phyloP scores from a whole-genome alignment of 2,888 invertebrate genomes.

The Cosmia pyralina region DNA sequence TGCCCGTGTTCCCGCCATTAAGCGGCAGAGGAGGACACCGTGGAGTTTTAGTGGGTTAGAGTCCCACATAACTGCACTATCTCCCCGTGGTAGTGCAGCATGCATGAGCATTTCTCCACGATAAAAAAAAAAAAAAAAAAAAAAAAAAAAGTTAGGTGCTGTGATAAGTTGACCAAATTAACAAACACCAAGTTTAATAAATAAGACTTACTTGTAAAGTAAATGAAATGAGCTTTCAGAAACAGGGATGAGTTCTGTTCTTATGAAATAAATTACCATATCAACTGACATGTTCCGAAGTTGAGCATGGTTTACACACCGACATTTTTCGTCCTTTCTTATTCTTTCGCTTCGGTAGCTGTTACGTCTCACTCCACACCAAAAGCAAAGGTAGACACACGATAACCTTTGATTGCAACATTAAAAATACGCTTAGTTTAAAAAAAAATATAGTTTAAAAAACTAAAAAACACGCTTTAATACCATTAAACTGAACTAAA shows the following conservation, averaged over 20 bases:
- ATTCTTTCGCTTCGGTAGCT: too few relatives aligned
- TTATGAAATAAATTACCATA: neutral
- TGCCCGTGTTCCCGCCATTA: too few relatives aligned
- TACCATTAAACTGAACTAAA: too few relatives aligned
- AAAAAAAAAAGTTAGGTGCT: too few relatives aligned
- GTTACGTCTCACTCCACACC: neutral
- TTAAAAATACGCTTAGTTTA: neutral
- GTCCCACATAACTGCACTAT: too few relatives aligned
- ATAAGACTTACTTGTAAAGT: neutral
- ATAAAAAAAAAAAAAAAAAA: too few relatives aligned
- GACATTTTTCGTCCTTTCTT: neutral
- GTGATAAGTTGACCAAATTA: neutral
- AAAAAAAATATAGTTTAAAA: too few relatives aligned
- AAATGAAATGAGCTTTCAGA: neutral
- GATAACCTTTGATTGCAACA: neutral
- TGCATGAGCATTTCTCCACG: too few relatives aligned
- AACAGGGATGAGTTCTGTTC: neutral
- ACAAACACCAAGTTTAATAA: neutral
- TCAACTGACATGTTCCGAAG: neutral
- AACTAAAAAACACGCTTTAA: too few relatives aligned
- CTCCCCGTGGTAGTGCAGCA: too few relatives aligned
- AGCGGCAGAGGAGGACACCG: too few relatives aligned
- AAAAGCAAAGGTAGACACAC: neutral
- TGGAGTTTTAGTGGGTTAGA: too few relatives aligned
- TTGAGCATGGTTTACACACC: neutral